These are phyloP conservation scores for Pegoplata infirma DNA, from an alignment of 2,888 invertebrate species.

Conservation along the genomic window DNA sequence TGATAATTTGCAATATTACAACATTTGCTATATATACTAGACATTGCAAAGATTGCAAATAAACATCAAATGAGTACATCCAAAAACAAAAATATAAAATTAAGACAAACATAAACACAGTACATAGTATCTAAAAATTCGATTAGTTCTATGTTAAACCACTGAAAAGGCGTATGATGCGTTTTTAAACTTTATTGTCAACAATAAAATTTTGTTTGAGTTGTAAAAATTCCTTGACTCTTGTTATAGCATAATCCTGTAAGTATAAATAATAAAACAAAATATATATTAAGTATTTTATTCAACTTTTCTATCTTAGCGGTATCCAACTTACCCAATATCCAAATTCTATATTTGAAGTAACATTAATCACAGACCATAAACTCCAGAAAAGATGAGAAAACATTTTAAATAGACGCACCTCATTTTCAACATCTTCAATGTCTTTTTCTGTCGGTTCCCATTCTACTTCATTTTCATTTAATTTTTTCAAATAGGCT, in stretches of 20 bases:
- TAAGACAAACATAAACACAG: not conserved
- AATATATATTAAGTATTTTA: not conserved
- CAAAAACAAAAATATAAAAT: no score
- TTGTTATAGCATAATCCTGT: constrained; percentile 74
- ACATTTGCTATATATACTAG: no score
- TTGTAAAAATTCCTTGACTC: constrained; percentile 73
- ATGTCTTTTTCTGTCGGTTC: constrained; percentile 80
- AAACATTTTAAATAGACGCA: constrained; percentile 89
- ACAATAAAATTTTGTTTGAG: constrained; percentile 68
- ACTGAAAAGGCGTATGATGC: not conserved
- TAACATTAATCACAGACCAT: constrained; percentile 94
- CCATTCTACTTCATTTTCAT: constrained; percentile 70
- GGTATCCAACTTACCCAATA: constrained; percentile 88
- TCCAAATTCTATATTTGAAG: constrained; percentile 93
- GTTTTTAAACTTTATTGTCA: constrained; percentile 35
- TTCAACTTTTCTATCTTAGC: no score
- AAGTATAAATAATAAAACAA: not conserved
- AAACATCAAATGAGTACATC: no score
- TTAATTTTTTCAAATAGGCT: constrained; percentile 73
- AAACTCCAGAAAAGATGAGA: constrained; percentile 96
- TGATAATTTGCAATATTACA: no score
- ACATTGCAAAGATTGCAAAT: no score
- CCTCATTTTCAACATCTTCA: constrained; percentile 85
- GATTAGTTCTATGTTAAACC: constrained; percentile 18
- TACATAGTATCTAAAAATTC: constrained; percentile 35